A percentile compares a stretch with the other conserved stretches of the same genome.
Conservation (phyloP, 1,140 invertebrate species). For the Oryzaephilus surinamensis region DNA sequence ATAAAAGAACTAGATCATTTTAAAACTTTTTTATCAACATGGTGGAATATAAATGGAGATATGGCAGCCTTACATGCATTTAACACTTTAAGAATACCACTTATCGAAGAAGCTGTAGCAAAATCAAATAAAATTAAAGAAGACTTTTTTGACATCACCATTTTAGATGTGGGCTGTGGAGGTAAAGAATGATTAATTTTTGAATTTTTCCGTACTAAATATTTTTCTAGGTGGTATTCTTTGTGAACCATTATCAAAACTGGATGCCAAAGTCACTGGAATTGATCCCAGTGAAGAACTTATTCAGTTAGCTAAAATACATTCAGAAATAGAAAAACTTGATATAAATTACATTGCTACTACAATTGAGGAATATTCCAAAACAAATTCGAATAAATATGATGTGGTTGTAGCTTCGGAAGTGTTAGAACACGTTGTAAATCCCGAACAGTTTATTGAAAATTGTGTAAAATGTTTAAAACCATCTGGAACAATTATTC, state of each 20-base stretch:
- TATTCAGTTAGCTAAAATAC: slow-evolving; percentile 53
- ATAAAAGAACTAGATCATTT: slow-evolving; percentile 23
- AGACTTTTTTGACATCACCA: slow-evolving; percentile 41
- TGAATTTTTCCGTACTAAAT: too few relatives aligned
- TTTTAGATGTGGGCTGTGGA: slow-evolving; percentile 85
- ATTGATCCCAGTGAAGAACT: slow-evolving; percentile 66
- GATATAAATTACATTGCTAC: slow-evolving; percentile 31
- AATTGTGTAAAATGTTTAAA: slow-evolving; percentile 61
- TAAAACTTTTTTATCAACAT: slow-evolving; percentile 26
- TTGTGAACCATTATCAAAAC: slow-evolving; percentile 38
- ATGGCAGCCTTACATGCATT: slow-evolving; percentile 42
- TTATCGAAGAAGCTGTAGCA: slow-evolving; percentile 61
- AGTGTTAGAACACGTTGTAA: slow-evolving; percentile 83
- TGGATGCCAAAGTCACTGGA: slow-evolving; percentile 75
- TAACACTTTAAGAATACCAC: slow-evolving; percentile 54
- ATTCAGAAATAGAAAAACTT: slow-evolving; percentile 36
- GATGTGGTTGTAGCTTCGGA: slow-evolving; percentile 84
- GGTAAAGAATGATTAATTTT: slow-evolving; percentile 36
- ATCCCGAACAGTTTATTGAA: slow-evolving; percentile 66
- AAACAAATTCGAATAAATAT: slow-evolving; percentile 42
- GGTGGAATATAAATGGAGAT: slow-evolving; percentile 46
- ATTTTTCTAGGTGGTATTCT: slow-evolving; percentile 30
- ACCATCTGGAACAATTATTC: slow-evolving; percentile 80
- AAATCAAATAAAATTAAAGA: slow-evolving; percentile 34
- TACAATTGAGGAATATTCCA: slow-evolving; percentile 48